Conservation (phyloP, 2,113 vertebrate species). For the Sardina pilchardus region DNA sequence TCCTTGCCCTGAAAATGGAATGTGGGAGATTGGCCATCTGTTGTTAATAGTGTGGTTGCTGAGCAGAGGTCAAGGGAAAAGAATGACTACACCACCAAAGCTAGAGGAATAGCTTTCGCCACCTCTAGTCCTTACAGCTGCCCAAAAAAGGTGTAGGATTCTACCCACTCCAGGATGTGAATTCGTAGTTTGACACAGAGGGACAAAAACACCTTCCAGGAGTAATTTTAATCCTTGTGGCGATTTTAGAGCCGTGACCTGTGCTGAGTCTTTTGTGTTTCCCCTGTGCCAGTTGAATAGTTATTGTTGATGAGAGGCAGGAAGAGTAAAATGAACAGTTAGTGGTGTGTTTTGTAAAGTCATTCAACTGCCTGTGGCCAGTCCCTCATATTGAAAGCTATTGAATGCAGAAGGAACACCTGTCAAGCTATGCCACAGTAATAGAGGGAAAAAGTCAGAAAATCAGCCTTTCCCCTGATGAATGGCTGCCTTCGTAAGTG, state of each 20-base stretch:
- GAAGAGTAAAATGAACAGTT: conserved; percentile 63
- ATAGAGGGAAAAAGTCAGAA: conserved; percentile 47
- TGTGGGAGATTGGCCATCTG: conserved; percentile 42
- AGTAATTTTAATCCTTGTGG: background rate
- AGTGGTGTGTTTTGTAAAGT: conserved; percentile 9
- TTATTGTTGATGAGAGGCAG: conserved; percentile 47
- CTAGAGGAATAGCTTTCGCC: conserved; percentile 48
- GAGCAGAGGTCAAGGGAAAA: conserved; percentile 45
- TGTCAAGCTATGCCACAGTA: conserved; percentile 58
- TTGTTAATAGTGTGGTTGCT: conserved; percentile 47
- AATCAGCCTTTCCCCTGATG: conserved; percentile 45
- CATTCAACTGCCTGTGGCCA: conserved; percentile 57
- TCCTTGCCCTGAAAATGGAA: conserved; percentile 26
- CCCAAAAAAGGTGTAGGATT: background rate
- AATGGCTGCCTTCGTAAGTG: conserved; percentile 48
- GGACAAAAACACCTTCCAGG: background rate
- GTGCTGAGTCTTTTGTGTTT: background rate
- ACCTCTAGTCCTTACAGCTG: conserved; percentile 6
- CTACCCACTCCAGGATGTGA: background rate
- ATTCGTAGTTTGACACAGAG: background rate
- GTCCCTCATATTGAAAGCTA: conserved; percentile 54
- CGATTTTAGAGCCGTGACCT: background rate
- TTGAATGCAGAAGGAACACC: conserved; percentile 63
- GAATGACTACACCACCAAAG: conserved; percentile 31
- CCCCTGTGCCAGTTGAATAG: conserved; percentile 57